Conservation (phyloP, 2,113 vertebrate species). For the Hippoglossus stenolepis region DNA sequence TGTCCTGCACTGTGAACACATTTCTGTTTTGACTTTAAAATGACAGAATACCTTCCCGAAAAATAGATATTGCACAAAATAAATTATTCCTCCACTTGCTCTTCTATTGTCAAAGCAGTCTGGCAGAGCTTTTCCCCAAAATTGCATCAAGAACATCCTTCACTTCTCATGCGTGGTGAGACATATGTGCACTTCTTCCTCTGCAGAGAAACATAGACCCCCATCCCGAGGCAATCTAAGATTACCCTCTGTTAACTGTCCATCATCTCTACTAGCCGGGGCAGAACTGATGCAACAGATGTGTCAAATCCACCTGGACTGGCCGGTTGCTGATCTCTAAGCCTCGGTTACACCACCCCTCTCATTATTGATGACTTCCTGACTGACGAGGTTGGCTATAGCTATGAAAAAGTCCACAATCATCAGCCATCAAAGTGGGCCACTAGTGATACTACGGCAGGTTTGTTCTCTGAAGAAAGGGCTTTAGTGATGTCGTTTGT, state of each 20-base stretch:
- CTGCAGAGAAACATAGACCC: constrained; percentile 16
- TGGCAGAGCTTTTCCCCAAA: background rate
- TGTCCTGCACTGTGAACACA: background rate
- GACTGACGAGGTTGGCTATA: background rate
- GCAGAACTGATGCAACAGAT: constrained; percentile 35
- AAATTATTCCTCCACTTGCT: constrained; percentile 6
- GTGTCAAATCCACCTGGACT: constrained; percentile 36
- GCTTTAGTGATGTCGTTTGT: constrained; percentile 37
- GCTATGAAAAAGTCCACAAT: background rate
- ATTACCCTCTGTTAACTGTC: constrained; percentile 6
- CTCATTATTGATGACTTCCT: constrained; percentile 26
- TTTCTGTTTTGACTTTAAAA: constrained; percentile 24
- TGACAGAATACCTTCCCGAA: constrained; percentile 16
- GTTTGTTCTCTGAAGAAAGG: constrained; percentile 57
- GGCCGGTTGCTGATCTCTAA: background rate
- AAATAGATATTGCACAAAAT: constrained; percentile 38
- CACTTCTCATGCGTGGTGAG: constrained; percentile 6
- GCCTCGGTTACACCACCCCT: constrained; percentile 6
- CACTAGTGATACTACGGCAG: constrained; percentile 61
- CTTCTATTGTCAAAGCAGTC: background rate
- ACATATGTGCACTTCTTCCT: background rate
- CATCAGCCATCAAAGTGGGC: constrained; percentile 62
- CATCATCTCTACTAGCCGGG: background rate
- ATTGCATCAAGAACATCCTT: background rate
- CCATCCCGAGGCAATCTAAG: background rate